Evolutionary conservation across 2,888 invertebrate species (phyloP).

Genomic region (Aphodius sticticus): DNA sequence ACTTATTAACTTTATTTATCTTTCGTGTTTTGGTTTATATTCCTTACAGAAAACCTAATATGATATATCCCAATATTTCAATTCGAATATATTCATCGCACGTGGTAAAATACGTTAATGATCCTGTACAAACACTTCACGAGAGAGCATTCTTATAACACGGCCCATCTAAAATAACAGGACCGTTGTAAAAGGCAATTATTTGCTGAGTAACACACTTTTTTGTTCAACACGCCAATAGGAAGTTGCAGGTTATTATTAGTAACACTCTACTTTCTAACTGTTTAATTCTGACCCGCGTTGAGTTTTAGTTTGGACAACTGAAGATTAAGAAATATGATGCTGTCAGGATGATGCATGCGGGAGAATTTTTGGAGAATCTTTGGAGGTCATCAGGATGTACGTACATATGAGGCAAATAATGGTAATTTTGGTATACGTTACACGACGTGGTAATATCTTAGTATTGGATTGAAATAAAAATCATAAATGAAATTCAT

Average conservation of each 20-base stretch:
- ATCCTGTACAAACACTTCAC: background rate
- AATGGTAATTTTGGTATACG: background rate
- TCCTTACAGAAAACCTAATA: no score
- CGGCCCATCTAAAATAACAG: background rate
- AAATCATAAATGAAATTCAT: no score
- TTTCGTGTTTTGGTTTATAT: no score
- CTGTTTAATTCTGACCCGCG: background rate
- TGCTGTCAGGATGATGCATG: background rate
- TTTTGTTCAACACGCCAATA: background rate
- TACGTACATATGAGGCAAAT: background rate
- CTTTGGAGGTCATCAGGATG: background rate
- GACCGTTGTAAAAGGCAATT: background rate
- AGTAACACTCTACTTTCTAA: constrained; percentile 4
- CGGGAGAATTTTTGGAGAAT: background rate
- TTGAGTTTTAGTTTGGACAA: background rate
- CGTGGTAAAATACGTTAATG: no score
- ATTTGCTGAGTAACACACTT: background rate
- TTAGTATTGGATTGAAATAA: no score
- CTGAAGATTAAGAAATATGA: background rate
- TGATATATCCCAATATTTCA: no score
- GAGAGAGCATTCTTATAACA: background rate
- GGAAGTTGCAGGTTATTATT: background rate
- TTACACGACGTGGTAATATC: background rate
- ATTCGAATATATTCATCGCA: no score
- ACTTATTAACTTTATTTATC: no score